Conservation (phyloP, 2,113 vertebrate genomes). For the Heteronetta atricapilla region DNA sequence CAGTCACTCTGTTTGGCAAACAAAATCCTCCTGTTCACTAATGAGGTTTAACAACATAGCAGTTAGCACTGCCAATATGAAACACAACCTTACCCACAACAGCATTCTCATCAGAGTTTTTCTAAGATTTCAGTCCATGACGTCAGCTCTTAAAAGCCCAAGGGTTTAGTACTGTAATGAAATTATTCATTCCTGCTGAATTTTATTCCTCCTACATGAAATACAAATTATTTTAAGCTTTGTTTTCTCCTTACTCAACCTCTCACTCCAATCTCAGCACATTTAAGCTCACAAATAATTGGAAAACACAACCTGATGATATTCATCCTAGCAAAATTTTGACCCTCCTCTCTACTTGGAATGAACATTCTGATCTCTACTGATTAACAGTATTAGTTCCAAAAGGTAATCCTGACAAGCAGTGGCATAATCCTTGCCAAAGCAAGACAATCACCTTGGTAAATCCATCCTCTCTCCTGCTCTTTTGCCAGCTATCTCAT, state of each 20-base stretch:
- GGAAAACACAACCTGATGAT: not conserved
- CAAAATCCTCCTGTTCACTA: not conserved
- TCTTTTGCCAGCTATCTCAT: not conserved
- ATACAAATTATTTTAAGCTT: not conserved
- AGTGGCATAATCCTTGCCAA: not conserved
- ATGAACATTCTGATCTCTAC: conserved; percentile 9
- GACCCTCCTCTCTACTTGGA: not conserved
- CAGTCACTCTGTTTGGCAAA: not conserved
- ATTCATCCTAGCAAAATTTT: not conserved
- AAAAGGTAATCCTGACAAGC: not conserved
- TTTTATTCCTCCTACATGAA: not conserved
- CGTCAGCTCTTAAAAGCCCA: not conserved
- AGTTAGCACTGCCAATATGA: not conserved
- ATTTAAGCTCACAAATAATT: not conserved
- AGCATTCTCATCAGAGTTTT: not conserved
- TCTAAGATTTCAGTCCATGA: not conserved
- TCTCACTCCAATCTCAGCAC: not conserved
- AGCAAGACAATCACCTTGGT: conserved; percentile 10
- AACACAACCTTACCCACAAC: not conserved
- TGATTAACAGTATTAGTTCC: not conserved
- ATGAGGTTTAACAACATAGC: not conserved
- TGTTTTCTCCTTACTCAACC: not conserved
- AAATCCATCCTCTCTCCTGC: not conserved
- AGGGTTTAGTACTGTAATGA: not conserved
- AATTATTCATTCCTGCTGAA: not conserved